Evolutionary conservation across 2,113 vertebrate species (phyloP).

Genomic region (Grammomys dolichurus): DNA sequence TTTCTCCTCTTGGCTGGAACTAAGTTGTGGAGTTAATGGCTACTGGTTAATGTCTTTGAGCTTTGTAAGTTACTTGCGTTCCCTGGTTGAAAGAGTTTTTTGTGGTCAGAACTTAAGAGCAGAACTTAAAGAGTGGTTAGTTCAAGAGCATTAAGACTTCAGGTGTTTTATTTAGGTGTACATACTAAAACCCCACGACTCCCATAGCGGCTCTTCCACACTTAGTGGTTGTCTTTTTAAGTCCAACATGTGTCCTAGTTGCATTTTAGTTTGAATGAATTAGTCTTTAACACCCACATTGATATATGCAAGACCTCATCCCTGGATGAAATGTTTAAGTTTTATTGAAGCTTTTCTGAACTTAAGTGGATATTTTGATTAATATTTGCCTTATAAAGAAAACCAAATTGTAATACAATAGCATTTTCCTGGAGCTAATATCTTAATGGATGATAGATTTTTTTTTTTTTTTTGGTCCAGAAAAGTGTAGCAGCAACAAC

Average conservation of each 20-base stretch:
- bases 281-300: not conserved
- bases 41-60: conserved; percentile 33
- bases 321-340: not conserved
- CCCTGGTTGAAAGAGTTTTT: not conserved
- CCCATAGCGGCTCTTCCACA: not conserved
- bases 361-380: conserved; percentile 31
- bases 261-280: conserved; percentile 25
- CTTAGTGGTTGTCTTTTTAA: not conserved
- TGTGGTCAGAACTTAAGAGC: conserved; percentile 1
- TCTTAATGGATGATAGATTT: not conserved
- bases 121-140: not conserved
- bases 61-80: conserved; percentile 16
- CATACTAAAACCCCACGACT: not conserved
- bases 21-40: not conserved
- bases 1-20: conserved; percentile 30
- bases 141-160: not conserved
- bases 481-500: not conserved
- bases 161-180: not conserved
- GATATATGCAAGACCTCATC: conserved; percentile 13
- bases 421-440: conserved; percentile 3
- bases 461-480: not conserved
- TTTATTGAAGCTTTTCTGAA: conserved; percentile 53
- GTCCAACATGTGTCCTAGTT: not conserved
- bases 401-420: not conserved
- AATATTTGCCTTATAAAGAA: conserved; percentile 43